Evolutionary conservation across 2,113 vertebrate species (phyloP).

Genomic region (Callorhinus ursinus): DNA sequence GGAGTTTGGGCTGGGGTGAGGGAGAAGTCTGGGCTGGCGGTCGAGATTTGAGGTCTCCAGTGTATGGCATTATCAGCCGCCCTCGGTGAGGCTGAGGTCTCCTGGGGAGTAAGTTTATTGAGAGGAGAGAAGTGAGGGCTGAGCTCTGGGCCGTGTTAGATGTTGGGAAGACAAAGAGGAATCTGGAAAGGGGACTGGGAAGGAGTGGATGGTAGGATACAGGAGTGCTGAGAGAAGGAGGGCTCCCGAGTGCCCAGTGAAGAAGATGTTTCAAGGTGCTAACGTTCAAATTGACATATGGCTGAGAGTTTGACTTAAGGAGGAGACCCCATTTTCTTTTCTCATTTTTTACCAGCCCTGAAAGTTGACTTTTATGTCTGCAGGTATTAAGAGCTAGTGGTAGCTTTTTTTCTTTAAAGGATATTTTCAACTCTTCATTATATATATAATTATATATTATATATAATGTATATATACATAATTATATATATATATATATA

Average conservation of each 20-base stretch:
- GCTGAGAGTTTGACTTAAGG: neutral
- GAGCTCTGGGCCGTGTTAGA: neutral
- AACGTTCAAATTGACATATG: neutral
- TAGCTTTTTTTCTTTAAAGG: neutral
- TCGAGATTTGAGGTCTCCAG: neutral
- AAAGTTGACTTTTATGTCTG: neutral
- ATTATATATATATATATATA: neutral
- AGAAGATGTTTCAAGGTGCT: neutral
- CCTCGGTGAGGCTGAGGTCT: neutral
- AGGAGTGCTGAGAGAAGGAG: neutral
- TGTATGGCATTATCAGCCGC: neutral
- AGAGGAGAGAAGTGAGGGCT: neutral
- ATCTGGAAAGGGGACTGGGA: neutral
- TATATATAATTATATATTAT: neutral
- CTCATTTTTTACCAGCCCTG: neutral
- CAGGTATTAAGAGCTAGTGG: neutral
- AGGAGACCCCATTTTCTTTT: neutral
- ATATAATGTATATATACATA: no score
- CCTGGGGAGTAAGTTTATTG: rapidly evolving
- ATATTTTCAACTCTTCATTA: neutral
- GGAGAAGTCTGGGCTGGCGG: neutral
- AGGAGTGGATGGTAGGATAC: neutral
- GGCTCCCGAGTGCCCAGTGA: neutral
- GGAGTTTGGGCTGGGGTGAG: neutral
- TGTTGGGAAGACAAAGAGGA: neutral